Evolutionary conservation across 2,888 invertebrate species (phyloP).

Genomic region (Cryptosula pallasiana): DNA sequence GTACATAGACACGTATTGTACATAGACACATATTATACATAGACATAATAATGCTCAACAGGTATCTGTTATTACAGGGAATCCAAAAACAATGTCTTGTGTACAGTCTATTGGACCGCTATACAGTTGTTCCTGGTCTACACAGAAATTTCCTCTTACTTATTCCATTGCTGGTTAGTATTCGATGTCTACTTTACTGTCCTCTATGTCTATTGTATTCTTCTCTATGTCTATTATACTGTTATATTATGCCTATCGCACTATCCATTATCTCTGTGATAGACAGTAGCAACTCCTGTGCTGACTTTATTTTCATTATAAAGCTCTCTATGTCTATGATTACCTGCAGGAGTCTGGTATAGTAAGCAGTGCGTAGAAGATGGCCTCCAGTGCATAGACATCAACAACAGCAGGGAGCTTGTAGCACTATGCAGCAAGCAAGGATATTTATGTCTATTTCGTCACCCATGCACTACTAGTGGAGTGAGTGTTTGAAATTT

Average conservation of each 20-base stretch:
- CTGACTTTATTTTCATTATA: too few relatives aligned
- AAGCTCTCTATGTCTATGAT: too few relatives aligned
- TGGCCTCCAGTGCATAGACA: slow-evolving; percentile 35
- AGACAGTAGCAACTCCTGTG: too few relatives aligned
- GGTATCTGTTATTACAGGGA: neutral
- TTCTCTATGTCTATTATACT: too few relatives aligned
- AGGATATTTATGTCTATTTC: slow-evolving; percentile 39
- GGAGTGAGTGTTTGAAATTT: slow-evolving; percentile 43
- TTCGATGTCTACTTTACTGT: slow-evolving; percentile 20
- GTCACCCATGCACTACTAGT: slow-evolving; percentile 38
- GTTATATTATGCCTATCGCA: too few relatives aligned
- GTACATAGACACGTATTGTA: too few relatives aligned
- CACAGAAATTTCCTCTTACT: slow-evolving; percentile 24
- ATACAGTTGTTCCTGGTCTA: slow-evolving; percentile 19
- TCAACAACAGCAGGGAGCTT: slow-evolving; percentile 32
- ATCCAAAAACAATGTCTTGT: neutral
- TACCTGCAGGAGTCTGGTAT: slow-evolving; percentile 36
- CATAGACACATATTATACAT: too few relatives aligned
- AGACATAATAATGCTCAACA: too few relatives aligned
- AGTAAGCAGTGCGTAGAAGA: slow-evolving; percentile 34
- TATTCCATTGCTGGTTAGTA: slow-evolving; percentile 26
- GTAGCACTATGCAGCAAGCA: slow-evolving; percentile 40
- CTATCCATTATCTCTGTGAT: too few relatives aligned
- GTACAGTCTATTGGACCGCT: neutral
- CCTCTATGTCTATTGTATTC: too few relatives aligned